phyloP scores from a whole-genome alignment of 2,797 vertebrate species.

The Mustela erminea region DNA sequence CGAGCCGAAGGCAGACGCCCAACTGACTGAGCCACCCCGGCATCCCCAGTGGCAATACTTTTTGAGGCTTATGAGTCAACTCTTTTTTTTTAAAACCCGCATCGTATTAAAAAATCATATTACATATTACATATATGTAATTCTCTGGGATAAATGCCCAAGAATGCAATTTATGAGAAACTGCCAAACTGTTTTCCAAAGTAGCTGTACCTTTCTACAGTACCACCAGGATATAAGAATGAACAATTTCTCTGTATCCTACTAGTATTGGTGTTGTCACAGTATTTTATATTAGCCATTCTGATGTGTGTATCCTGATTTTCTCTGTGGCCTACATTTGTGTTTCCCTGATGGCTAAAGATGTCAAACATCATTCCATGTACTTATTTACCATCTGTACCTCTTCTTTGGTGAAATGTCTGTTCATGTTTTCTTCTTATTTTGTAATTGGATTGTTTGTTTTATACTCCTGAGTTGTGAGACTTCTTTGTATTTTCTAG shows the following conservation, averaged over 20 bases:
- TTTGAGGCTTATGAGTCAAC: conserved; percentile 64
- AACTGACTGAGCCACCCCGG: too few species aligned
- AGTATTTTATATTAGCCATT: not conserved
- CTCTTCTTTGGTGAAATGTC: not conserved
- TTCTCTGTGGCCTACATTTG: not conserved
- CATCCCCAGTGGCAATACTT: conserved; percentile 71
- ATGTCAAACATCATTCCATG: not conserved
- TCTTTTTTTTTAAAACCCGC: conserved; percentile 56
- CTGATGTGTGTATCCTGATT: not conserved
- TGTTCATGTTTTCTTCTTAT: not conserved
- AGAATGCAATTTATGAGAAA: not conserved
- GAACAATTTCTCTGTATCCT: not conserved
- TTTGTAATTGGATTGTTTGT: not conserved
- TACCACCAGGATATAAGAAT: not conserved
- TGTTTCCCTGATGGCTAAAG: not conserved
- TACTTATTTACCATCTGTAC: not conserved
- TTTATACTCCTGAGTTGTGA: not conserved
- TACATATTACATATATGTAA: not conserved
- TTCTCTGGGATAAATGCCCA: not conserved
- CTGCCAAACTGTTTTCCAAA: not conserved
- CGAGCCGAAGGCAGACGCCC: too few species aligned
- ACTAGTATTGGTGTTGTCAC: not conserved
- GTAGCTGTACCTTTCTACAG: not conserved
- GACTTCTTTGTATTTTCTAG: not conserved
- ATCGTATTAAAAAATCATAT: not conserved